A percentile compares a stretch with the other conserved stretches of the same genome.
phyloP scores from a whole-genome alignment of 2,797 vertebrate species.

The Cottoperca gobio region DNA sequence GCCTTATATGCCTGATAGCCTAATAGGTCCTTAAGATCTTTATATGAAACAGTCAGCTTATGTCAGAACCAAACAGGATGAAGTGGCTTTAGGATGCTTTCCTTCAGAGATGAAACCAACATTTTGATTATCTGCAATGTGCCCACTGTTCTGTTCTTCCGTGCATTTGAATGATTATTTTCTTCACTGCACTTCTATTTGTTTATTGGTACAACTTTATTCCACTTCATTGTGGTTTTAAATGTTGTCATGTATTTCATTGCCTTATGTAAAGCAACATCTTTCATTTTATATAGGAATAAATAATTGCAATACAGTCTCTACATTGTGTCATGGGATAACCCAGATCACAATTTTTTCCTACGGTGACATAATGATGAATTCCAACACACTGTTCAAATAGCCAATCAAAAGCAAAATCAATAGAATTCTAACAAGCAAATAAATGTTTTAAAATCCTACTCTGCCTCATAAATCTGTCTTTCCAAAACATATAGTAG shows the following conservation, averaged over 20 bases:
- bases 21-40: neutral
- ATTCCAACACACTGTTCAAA: neutral
- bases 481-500: neutral
- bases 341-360: neutral
- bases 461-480: neutral
- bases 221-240: neutral
- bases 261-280: neutral
- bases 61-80: neutral
- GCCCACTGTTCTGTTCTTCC: neutral
- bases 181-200: neutral
- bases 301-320: neutral
- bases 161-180: neutral
- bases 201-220: neutral
- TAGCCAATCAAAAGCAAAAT: neutral
- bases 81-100: neutral
- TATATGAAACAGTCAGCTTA: too few relatives aligned
- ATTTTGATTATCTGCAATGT: neutral
- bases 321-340: neutral
- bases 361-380: neutral
- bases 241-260: neutral
- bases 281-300: neutral
- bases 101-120: neutral
- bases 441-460: too few relatives aligned
- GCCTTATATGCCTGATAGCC: neutral
- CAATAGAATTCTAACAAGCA: neutral